Conservation (phyloP, 2,797 vertebrate species). For the Gorsachius magnificus region DNA sequence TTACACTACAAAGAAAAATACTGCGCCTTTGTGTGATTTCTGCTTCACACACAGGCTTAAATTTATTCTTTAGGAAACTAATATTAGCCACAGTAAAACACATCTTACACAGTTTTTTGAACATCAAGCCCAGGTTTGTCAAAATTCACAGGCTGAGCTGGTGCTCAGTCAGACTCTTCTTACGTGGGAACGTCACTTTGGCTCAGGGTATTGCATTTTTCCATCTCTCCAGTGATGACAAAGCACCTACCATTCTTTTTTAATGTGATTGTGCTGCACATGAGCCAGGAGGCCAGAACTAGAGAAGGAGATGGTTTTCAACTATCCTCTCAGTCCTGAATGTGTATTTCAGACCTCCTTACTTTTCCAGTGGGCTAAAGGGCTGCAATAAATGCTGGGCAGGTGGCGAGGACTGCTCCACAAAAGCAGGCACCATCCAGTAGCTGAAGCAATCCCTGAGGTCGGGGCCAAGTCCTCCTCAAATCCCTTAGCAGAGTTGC, state of each 20-base stretch:
- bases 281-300: not conserved
- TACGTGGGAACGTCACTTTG: not conserved
- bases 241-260: not conserved
- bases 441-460: not conserved
- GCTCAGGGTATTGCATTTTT: not conserved
- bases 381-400: not conserved
- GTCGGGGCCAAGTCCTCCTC: fast-evolving
- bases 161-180: not conserved
- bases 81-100: not conserved
- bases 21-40: not conserved
- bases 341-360: not conserved
- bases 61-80: not conserved
- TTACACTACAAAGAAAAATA: not conserved
- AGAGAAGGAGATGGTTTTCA: not conserved
- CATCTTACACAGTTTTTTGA: not conserved
- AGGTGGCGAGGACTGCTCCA: not conserved
- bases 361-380: not conserved
- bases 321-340: not conserved
- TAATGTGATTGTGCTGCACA: not conserved
- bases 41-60: not conserved
- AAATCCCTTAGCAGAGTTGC: not conserved
- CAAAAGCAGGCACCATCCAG: not conserved
- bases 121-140: not conserved
- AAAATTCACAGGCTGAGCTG: not conserved
- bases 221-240: not conserved